These are phyloP conservation scores for Trichogramma evanescens DNA, from an alignment of 2,888 invertebrate genomes.

Conservation along the genomic window DNA sequence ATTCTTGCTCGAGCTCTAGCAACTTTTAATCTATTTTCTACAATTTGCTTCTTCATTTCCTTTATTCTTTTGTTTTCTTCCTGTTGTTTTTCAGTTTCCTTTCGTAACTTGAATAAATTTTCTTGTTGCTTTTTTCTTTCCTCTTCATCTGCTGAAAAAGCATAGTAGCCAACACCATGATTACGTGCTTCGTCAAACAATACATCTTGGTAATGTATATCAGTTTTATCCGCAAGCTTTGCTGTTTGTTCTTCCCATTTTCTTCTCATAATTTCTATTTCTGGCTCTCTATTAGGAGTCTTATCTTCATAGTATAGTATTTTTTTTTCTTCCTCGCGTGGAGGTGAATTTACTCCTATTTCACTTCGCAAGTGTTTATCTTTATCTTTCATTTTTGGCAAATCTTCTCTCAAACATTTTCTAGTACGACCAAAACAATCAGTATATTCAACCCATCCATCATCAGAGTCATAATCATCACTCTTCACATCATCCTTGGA, in stretches of 20 bases:
- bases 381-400: conserved; percentile 59
- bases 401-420: conserved; percentile 72
- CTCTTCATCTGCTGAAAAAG: conserved; percentile 80
- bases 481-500: conserved; percentile 23
- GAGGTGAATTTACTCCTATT: conserved; percentile 25
- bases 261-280: conserved; percentile 61
- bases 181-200: conserved; percentile 85
- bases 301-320: conserved; percentile 7
- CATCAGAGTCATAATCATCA: conserved; percentile 39
- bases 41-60: conserved; percentile 58
- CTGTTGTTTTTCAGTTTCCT: conserved; percentile 65
- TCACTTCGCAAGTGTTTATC: conserved; percentile 49
- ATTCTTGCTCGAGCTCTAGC: conserved; percentile 68
- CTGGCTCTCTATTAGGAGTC: conserved; percentile 35
- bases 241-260: conserved; percentile 85
- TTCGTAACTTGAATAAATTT: conserved; percentile 63
- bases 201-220: conserved; percentile 88
- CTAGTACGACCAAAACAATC: conserved; percentile 84
- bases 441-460: conserved; percentile 74
- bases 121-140: conserved; percentile 75
- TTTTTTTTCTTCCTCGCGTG: conserved; percentile 10
- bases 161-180: conserved; percentile 88
- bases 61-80: conserved; percentile 57
- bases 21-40: conserved; percentile 64
- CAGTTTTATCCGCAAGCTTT: conserved; percentile 62